phyloP scores from a whole-genome alignment of 2,113 vertebrate species.

The Cyprinus carpio region DNA sequence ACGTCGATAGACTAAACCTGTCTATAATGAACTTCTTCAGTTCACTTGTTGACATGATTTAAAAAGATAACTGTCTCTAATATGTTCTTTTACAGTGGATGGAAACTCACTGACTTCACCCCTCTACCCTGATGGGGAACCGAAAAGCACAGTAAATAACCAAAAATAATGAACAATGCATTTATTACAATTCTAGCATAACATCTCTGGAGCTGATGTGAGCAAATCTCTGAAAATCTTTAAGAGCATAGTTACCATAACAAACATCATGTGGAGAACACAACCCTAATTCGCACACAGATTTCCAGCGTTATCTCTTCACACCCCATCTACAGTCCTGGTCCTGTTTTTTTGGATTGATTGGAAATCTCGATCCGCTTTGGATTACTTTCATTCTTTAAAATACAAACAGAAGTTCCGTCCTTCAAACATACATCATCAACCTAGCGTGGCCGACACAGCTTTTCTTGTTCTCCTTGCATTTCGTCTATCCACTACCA shows the following conservation, averaged over 20 bases:
- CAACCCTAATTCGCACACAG: too few species aligned
- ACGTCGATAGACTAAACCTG: too few species aligned
- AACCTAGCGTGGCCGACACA: slow-evolving; percentile 79
- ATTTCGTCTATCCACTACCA: slow-evolving; percentile 82
- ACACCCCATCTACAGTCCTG: slow-evolving; percentile 68
- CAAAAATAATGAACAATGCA: not conserved
- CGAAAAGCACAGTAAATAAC: not conserved
- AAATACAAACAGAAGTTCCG: slow-evolving; percentile 52
- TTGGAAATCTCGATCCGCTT: slow-evolving; percentile 70
- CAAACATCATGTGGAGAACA: not conserved
- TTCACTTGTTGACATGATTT: not conserved
- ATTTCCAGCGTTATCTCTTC: slow-evolving; percentile 79
- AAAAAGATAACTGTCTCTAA: not conserved
- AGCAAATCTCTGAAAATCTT: not conserved
- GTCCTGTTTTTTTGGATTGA: slow-evolving; percentile 78
- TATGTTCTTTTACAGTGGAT: not conserved
- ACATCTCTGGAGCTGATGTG: not conserved
- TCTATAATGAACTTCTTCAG: too few species aligned
- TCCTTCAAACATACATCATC: slow-evolving; percentile 73
- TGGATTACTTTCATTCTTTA: slow-evolving; percentile 73
- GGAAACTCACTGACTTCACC: not conserved
- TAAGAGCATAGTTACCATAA: not conserved
- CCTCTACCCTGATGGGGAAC: not conserved
- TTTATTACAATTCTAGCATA: not conserved
- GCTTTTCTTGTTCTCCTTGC: slow-evolving; percentile 74